Evolutionary conservation across 1,140 invertebrate genomes (phyloP).

Genomic region (Drosophila lacteicornis): DNA sequence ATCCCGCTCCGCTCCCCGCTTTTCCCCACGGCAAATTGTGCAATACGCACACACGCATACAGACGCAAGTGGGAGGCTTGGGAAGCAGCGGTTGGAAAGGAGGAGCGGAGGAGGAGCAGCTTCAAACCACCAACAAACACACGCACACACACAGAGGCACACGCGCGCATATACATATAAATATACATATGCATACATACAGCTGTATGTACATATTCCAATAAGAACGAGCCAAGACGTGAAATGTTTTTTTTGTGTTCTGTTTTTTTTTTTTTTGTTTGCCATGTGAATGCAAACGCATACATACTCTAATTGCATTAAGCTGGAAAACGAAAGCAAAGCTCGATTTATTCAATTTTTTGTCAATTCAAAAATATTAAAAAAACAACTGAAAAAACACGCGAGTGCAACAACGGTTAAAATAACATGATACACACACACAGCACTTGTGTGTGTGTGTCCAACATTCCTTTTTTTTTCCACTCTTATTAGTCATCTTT

Average conservation of each 20-base stretch:
- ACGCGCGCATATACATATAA: conserved; percentile 42
- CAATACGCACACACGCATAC: conserved; percentile 51
- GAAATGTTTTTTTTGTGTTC: conserved; percentile 60
- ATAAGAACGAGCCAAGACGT: conserved; percentile 62
- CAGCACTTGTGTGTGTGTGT: conserved; percentile 26
- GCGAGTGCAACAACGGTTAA: conserved; percentile 70
- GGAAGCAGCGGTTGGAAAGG: conserved; percentile 8
- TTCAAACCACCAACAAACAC: conserved; percentile 70
- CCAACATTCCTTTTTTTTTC: conserved; percentile 26
- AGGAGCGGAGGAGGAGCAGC: conserved; percentile 59
- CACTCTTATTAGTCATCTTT: conserved; percentile 45
- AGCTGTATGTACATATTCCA: conserved; percentile 57
- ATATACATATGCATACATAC: conserved; percentile 52
- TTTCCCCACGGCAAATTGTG: conserved; percentile 46
- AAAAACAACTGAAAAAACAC: conserved; percentile 38
- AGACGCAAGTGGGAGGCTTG: conserved; percentile 48
- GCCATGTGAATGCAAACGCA: conserved; percentile 45
- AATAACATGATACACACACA: conserved; percentile 62
- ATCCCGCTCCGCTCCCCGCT: conserved; percentile 15
- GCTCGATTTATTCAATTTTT: conserved; percentile 16
- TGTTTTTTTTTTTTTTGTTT: conserved; percentile 39
- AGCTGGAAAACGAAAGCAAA: conserved; percentile 15
- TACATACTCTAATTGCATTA: conserved; percentile 48
- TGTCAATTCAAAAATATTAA: conserved; percentile 41
- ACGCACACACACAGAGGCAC: conserved; percentile 42